phyloP scores from a whole-genome alignment of 2,888 invertebrate species.

The Meiosimyza decipiens region DNA sequence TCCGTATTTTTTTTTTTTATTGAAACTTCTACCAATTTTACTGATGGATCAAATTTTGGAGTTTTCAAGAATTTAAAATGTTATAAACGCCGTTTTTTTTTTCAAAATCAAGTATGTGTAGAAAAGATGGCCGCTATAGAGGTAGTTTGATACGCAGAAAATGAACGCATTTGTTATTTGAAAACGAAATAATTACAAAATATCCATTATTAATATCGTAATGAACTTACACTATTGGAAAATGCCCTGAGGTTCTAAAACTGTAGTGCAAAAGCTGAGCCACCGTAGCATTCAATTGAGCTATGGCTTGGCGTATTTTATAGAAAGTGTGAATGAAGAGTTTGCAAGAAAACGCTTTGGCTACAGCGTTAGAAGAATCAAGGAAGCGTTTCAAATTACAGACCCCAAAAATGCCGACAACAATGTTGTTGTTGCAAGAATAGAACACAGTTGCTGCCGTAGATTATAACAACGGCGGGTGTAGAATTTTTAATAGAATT shows the following conservation, averaged over 20 bases:
- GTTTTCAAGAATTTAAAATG: too few relatives aligned
- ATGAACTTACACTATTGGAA: slow-evolving; percentile 10
- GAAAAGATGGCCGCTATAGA: too few relatives aligned
- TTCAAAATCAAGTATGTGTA: too few relatives aligned
- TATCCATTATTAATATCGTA: slow-evolving; percentile 31
- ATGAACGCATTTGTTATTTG: slow-evolving; percentile 33
- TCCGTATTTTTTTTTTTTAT: too few relatives aligned
- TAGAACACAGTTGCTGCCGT: too few relatives aligned
- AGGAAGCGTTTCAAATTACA: slow-evolving; percentile 63
- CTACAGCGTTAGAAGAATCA: slow-evolving; percentile 52
- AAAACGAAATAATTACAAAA: slow-evolving; percentile 36
- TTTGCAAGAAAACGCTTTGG: slow-evolving; percentile 30
- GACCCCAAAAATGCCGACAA: slow-evolving; percentile 60
- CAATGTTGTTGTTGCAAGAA: neutral
- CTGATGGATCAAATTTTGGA: too few relatives aligned
- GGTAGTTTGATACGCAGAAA: neutral
- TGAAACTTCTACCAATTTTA: too few relatives aligned
- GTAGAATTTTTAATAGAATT: too few relatives aligned
- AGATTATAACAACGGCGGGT: too few relatives aligned
- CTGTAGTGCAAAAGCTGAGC: neutral
- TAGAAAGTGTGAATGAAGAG: neutral
- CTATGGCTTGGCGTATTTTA: too few relatives aligned
- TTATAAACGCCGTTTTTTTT: too few relatives aligned
- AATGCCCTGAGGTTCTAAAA: neutral
- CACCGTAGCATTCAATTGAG: too few relatives aligned